Evolutionary conservation across 2,113 vertebrate genomes (phyloP).

Genomic region (Sminthopsis crassicaudata): DNA sequence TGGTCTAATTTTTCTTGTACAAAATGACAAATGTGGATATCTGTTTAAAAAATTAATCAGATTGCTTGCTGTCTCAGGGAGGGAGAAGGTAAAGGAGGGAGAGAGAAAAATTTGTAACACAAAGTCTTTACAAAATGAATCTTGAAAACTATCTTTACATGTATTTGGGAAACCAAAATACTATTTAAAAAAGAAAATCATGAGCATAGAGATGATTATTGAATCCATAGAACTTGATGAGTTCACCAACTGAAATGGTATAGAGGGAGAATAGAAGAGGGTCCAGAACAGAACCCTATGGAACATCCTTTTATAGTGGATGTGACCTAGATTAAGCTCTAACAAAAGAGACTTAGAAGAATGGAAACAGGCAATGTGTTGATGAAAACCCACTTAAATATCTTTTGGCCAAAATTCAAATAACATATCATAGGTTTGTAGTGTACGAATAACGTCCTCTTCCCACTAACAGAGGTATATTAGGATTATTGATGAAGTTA

Average conservation of each 20-base stretch:
- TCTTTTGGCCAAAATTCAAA: constrained; percentile 28
- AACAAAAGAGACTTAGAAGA: neutral
- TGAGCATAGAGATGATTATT: neutral
- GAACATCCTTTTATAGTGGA: neutral
- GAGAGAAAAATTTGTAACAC: no score
- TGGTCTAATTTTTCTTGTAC: no score
- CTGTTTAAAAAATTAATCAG: no score
- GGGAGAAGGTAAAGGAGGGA: no score
- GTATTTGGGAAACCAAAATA: no score
- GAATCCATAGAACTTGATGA: neutral
- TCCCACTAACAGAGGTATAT: constrained; percentile 61
- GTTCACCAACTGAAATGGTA: no score
- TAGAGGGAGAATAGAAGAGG: neutral
- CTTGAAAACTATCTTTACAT: no score
- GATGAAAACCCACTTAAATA: neutral
- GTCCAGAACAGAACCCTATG: neutral
- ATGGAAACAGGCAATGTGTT: neutral
- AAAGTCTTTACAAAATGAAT: no score
- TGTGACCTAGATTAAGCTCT: neutral
- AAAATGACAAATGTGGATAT: no score
- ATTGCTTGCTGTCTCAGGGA: no score
- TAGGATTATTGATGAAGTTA: constrained; percentile 65
- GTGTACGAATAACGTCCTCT: constrained; percentile 69
- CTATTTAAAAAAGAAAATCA: neutral
- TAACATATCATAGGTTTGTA: constrained; percentile 35